Evolutionary conservation across 2,888 invertebrate species (phyloP), one percentile per base, ranked within the genome.

Genomic region (Lepidocyrtinus sp.): DNA sequence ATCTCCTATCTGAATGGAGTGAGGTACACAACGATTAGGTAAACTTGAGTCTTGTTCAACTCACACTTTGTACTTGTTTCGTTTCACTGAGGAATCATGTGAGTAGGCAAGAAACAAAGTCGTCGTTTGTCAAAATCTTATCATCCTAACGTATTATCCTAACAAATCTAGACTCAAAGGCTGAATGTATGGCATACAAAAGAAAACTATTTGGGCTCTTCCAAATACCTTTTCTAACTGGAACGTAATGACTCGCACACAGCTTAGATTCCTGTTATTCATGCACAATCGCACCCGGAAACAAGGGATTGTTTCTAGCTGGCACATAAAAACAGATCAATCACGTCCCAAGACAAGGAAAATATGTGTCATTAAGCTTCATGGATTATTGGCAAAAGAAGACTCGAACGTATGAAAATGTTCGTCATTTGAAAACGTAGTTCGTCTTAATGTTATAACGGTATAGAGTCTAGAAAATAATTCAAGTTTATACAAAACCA

Each of bases 51-150:
- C 36, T 36, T 36, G n/a, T n/a, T n/a, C n/a, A n/a, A n/a, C n/a
- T n/a, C n/a, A n/a, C n/a, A 65, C 64, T 74, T 74, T 74, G 74
- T 74, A 74, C 74, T 72, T 55, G 55, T 74, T 68, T 74, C 2
- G 12, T 59, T 21, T 36, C 5, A 7, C 36, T 36, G 36, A n/a
- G 74, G 74, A 74, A 74, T 74, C 74, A 74, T 74, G 65, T 74
- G 36, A 74, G 74, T 74, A 65, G 22, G 50, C 25, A 74, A 74
- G 36, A 36, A 59, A 59, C 9, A 59, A 59, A 59, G 59, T 59
- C 59, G 59, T 59, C 59, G 59, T 59, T 59, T 59, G 59, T 59
- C 59, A 59, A 21, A 59, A 59, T 59, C 7, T 2, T 21, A 59
- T 21, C 22, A 21, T n/a, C 59, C 7, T 59, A 59, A 15, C 21